Conservation (phyloP, 2,113 vertebrate genomes). For the Hyaena hyaena region DNA sequence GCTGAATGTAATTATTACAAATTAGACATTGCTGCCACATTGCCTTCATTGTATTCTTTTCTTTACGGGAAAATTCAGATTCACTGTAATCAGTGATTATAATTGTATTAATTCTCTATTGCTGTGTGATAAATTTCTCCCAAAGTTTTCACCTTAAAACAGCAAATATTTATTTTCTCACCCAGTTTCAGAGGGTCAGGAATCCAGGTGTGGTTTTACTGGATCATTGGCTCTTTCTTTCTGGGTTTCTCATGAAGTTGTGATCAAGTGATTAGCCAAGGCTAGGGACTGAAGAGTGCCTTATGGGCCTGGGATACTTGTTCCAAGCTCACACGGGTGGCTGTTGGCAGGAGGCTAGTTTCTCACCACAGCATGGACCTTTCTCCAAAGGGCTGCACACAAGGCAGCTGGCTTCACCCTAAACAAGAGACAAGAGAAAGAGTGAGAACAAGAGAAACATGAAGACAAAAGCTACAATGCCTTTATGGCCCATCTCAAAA, state of each 20-base stretch:
- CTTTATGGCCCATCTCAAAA: background rate
- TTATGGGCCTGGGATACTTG: background rate
- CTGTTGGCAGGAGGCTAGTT: background rate
- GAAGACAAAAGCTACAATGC: background rate
- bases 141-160: background rate
- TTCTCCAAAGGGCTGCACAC: background rate
- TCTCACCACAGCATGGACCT: background rate
- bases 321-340: background rate
- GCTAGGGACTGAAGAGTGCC: background rate
- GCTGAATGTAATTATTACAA: slow-evolving; percentile 39
- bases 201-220: background rate
- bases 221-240: background rate
- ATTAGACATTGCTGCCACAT: background rate
- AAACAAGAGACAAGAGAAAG: background rate
- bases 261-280: background rate
- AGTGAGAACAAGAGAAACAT: background rate
- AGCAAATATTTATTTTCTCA: slow-evolving; percentile 27
- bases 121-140: background rate
- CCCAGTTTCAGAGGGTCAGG: background rate
- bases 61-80: background rate
- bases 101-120: background rate
- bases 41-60: background rate
- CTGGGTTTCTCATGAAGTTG: background rate
- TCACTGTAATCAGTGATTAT: background rate
- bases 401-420: background rate